Evolutionary conservation across 2,888 invertebrate genomes (phyloP).

Genomic region (Lingula anatina): DNA sequence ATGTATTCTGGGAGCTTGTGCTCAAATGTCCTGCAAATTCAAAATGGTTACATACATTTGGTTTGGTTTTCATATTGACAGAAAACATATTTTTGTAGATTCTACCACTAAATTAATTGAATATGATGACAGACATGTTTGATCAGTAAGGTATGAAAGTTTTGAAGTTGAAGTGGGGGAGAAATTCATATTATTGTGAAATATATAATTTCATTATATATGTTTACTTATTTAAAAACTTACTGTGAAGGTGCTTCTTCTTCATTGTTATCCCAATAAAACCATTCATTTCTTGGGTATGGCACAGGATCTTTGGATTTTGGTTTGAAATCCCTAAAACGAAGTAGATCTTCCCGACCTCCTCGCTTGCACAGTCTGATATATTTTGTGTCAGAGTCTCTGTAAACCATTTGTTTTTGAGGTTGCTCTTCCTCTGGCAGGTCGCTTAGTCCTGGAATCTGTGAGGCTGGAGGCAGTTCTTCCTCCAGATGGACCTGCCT

Average conservation of each 20-base stretch:
- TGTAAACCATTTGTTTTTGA: conserved; percentile 6
- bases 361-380: conserved; percentile 46
- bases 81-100: too few species aligned
- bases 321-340: conserved; percentile 22
- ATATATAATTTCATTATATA: too few species aligned
- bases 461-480: conserved; percentile 34
- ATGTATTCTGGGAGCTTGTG: conserved; percentile 45
- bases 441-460: conserved; percentile 41
- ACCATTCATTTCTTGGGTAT: conserved; percentile 47
- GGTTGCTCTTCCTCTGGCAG: conserved; percentile 17
- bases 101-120: too few species aligned
- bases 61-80: too few species aligned
- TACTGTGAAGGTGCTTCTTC: conserved; percentile 22
- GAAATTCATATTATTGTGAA: too few species aligned
- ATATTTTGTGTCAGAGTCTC: conserved; percentile 44
- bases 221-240: too few species aligned
- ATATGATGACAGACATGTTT: too few species aligned
- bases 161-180: too few species aligned
- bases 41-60: too few species aligned
- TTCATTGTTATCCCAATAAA: conserved; percentile 45
- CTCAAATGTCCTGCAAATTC: conserved; percentile 18
- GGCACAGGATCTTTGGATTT: conserved; percentile 17
- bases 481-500: conserved; percentile 18
- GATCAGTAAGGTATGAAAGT: too few species aligned
- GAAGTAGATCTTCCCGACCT: conserved; percentile 42